Evolutionary conservation across 2,113 vertebrate genomes (phyloP).

Genomic region (Xiphophorus maculatus): DNA sequence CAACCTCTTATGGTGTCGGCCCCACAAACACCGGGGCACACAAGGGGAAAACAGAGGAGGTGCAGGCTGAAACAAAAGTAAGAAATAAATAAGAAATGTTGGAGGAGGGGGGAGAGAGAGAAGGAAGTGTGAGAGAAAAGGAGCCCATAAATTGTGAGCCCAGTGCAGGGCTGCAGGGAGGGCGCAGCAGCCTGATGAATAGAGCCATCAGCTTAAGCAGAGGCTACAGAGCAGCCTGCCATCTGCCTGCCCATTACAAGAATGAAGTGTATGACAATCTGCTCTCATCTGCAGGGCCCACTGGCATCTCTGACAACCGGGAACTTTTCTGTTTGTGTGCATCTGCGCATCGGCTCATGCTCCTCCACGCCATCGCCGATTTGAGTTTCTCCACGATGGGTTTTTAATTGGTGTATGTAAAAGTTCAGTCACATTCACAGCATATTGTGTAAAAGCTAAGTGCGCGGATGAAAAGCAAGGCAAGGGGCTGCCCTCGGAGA

Average conservation of each 20-base stretch:
- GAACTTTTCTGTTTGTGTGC: constrained; percentile 36
- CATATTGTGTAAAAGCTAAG: constrained; percentile 30
- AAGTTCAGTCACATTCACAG: constrained; percentile 41
- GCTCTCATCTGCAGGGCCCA: constrained; percentile 65
- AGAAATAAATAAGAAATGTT: constrained; percentile 57
- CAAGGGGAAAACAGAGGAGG: constrained; percentile 31
- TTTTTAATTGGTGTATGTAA: constrained; percentile 34
- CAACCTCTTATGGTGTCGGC: constrained; percentile 38
- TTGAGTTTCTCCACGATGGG: constrained; percentile 1
- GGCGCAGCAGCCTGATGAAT: constrained; percentile 77
- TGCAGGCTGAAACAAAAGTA: constrained; percentile 42
- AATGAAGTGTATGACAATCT: constrained; percentile 68
- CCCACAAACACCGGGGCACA: constrained; percentile 40
- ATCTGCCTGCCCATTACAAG: constrained; percentile 81
- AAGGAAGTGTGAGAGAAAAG: constrained; percentile 37
- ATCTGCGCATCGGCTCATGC: not conserved
- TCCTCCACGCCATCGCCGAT: not conserved
- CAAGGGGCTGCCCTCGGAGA: constrained; percentile 57
- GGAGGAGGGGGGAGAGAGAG: constrained; percentile 5
- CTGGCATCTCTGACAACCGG: constrained; percentile 57
- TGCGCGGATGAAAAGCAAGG: constrained; percentile 4
- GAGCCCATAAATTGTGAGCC: constrained; percentile 68
- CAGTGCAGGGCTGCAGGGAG: constrained; percentile 61
- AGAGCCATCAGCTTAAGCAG: constrained; percentile 80
- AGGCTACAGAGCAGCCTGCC: constrained; percentile 79